Base-by-base conservation (phyloP, 2,797 vertebrate genomes). In the Aplochiton taeniatus region DNA sequence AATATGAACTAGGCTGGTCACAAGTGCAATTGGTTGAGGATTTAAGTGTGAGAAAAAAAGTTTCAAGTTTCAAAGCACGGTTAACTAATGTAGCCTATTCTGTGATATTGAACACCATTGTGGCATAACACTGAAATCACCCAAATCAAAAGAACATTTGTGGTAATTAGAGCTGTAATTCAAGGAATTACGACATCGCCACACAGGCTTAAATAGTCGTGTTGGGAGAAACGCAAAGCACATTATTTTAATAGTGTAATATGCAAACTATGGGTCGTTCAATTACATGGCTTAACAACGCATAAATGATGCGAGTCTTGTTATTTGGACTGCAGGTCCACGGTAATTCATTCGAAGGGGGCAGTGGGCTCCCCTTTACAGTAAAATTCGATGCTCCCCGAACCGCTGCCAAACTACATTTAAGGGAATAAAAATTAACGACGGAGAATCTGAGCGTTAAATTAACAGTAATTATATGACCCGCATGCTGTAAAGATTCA, bases 391-490 rank as follows among this genome's bases (percentile, higher is more conserved):
- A 89, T 90, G 91, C 93, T 92, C 90, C 85, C 87, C 88, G 90
- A 90, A 88, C 79, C 88, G 83, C 92, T 93, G 94, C 94, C 95
- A 96, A 96, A 95, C 94, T 94, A 92, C 93, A 91, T 96, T 95
- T 95, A 96, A 96, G 93, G 94, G 94, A 96, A 96, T 97, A 96
- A 95, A 96, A 98, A 94, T 95, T 95, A 97, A 98, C 95, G 95
- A 94, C 92, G 85, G 93, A 94, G 94, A 98, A 96, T 96, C 92
- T 96, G 93, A 96, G 95, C 93, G 91, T 98, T 98, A 98, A 97
- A 99, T 99, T 97, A 99, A 96, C 96, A 95, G 96, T 96, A 98
- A 99, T 99, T 98, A 98, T 97, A 95, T 96, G 96, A 98, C 95
- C 95, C 94, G 89, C 93, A 93, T 93, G 95, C 94, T 95, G 93